Percentiles rank a stretch among this genome's conserved stretches.
Evolutionary conservation across 2,797 vertebrate species (phyloP).

Genomic region (Phyllotis vaccarum): DNA sequence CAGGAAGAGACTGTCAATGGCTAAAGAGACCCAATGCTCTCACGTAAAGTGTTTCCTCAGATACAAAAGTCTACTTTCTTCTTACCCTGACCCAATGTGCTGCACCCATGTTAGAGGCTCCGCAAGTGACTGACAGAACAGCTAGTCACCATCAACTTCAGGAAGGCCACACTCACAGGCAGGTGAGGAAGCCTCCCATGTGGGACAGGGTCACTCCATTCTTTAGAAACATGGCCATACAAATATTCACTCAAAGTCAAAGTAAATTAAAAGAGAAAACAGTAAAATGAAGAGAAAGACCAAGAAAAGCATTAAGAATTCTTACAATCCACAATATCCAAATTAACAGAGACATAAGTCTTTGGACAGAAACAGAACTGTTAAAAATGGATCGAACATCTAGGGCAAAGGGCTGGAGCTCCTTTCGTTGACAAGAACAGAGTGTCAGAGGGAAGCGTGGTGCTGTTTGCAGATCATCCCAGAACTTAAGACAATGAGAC

Average conservation of each 20-base stretch:
- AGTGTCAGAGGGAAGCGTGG: neutral
- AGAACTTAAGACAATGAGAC: neutral
- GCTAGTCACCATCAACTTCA: neutral
- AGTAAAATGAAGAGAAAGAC: slow-evolving; percentile 49
- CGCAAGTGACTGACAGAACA: slow-evolving; percentile 8
- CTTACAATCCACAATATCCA: slow-evolving; percentile 54
- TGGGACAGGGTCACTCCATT: neutral
- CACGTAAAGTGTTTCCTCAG: neutral
- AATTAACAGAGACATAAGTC: slow-evolving; percentile 25
- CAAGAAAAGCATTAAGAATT: slow-evolving; percentile 25
- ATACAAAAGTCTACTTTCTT: slow-evolving; percentile 6
- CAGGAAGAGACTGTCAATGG: neutral
- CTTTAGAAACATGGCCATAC: slow-evolving; percentile 11
- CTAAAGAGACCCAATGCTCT: too few species aligned
- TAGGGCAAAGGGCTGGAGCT: neutral
- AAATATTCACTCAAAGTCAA: slow-evolving; percentile 33
- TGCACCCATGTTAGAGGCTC: neutral
- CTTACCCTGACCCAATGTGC: neutral
- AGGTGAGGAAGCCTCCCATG: neutral
- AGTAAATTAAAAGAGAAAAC: slow-evolving; percentile 57
- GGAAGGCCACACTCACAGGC: neutral
- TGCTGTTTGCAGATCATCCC: neutral
- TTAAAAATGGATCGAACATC: slow-evolving; percentile 20
- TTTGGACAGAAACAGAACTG: neutral
- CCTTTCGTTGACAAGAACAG: neutral